Percentiles rank a stretch among this genome's conserved stretches.
Evolutionary conservation across 2,113 vertebrate genomes (phyloP).

Genomic region (Genyomyrus donnyi): DNA sequence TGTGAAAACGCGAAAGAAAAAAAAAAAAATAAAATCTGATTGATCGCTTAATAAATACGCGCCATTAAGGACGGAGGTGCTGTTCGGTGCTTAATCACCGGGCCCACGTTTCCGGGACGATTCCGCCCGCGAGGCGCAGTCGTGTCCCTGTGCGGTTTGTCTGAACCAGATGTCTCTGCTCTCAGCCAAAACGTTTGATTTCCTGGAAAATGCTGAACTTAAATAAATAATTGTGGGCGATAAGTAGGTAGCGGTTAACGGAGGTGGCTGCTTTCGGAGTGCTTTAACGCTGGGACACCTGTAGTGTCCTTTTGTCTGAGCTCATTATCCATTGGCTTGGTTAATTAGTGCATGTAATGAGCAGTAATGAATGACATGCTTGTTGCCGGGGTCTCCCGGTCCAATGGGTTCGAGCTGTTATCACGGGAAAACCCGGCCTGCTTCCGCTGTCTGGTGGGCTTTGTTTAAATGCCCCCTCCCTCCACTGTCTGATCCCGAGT

Average conservation of each 20-base stretch:
- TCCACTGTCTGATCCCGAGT: not conserved
- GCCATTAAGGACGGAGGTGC: not conserved
- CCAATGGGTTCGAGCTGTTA: not conserved
- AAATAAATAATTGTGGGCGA: not conserved
- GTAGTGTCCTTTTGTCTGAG: not conserved
- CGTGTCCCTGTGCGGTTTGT: not conserved
- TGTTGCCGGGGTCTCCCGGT: not conserved
- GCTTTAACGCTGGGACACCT: not conserved
- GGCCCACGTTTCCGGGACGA: not conserved
- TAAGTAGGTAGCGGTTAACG: not conserved
- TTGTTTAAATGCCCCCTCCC: not conserved
- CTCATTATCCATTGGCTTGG: not conserved
- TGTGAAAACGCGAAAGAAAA: not conserved
- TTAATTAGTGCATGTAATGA: constrained; percentile 8
- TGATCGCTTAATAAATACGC: not conserved
- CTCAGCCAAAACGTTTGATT: not conserved
- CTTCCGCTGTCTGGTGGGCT: not conserved
- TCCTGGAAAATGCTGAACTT: not conserved
- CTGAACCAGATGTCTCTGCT: not conserved
- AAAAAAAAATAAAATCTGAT: not conserved
- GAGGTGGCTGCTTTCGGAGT: not conserved
- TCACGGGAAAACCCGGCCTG: not conserved
- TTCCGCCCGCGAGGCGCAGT: not conserved
- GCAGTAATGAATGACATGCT: not conserved
- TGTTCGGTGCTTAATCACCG: not conserved